Base-by-base conservation (phyloP, 2,113 vertebrate species). In the Electrona antarctica region DNA sequence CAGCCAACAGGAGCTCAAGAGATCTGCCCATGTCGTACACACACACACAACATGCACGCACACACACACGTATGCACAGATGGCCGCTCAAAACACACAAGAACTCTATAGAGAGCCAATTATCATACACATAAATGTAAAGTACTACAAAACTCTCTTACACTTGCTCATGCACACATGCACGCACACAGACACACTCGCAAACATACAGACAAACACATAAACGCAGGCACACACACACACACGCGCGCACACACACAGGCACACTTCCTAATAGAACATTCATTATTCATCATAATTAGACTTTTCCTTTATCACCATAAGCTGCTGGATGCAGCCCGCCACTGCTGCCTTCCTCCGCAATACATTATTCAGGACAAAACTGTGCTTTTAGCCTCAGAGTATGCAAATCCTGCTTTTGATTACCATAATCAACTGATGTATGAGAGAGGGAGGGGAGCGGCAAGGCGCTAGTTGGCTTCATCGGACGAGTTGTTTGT, bases 361-460 rank as follows among this genome's bases (percentile, higher is more conserved):
- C 82, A 21, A 89, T 92, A 80, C 86, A 93, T 93, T 85, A 93
- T 92, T 90, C 82, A 90, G 74, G 61, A 87, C 73, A 85, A 88
- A 90, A 90, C 82, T 72, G 76, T 77, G 81, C 87, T 90, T 89
- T 90, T 85, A 87, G 83, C 84, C 82, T 68, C 60, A 7, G 83
- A 88, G 83, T 88, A 92, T 90, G 90, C 85, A 91, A 92, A 92
- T 92, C 67, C 74, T n/a, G 61, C 76, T 69, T 85, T 86, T 89
- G 80, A 90, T 91, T 88, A 89, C 84, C 82, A 87, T 92, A 88
- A 89, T 88, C 88, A 92, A 85, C 87, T 88, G 88, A 90, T 82
- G 76, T 75, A 77, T 56, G 72, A 82, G 64, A 73, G 55, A 6
- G 6, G 15, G 63, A 21, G n/a, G 0, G 21, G 64, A 73, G 55